Percentiles rank a stretch among this genome's conserved stretches.
Evolutionary conservation across 1,140 invertebrate species (phyloP).

Genomic region (Parapsyche elsis): DNA sequence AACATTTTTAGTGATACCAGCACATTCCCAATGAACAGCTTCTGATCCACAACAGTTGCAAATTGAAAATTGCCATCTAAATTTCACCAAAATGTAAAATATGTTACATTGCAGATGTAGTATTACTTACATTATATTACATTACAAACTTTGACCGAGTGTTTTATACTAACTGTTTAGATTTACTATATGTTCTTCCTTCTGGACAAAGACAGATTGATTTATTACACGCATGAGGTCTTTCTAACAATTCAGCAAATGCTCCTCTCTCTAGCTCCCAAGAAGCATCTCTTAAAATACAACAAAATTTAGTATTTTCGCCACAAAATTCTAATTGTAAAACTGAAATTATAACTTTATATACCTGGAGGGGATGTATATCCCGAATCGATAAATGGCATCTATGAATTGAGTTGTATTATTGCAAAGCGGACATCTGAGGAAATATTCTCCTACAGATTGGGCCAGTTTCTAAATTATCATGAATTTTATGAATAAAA

Average conservation of each 20-base stretch:
- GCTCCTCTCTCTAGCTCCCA: conserved; percentile 76
- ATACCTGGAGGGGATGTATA: conserved; percentile 73
- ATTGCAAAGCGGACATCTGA: conserved; percentile 79
- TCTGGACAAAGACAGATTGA: conserved; percentile 58
- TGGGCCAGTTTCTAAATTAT: conserved; percentile 67
- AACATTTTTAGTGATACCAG: not conserved
- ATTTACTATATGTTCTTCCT: conserved; percentile 57
- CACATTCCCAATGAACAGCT: conserved; percentile 12
- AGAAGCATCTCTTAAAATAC: conserved; percentile 69
- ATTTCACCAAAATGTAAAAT: not conserved
- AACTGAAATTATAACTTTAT: conserved; percentile 42
- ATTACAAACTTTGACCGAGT: no score
- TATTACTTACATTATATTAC: not conserved
- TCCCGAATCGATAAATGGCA: conserved; percentile 70
- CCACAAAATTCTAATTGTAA: not conserved
- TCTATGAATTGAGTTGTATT: conserved; percentile 69
- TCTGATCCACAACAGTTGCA: conserved; percentile 19
- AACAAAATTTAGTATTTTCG: not conserved
- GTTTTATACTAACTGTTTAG: conserved; percentile 37
- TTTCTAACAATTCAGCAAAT: conserved; percentile 66
- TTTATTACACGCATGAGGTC: conserved; percentile 58
- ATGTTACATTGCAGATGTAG: not conserved
- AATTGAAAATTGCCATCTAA: not conserved
- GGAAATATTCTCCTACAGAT: conserved; percentile 70
- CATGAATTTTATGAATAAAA: conserved; percentile 1